Conservation (phyloP, 2,797 vertebrate species). For the Scomberomorus guttatus region DNA sequence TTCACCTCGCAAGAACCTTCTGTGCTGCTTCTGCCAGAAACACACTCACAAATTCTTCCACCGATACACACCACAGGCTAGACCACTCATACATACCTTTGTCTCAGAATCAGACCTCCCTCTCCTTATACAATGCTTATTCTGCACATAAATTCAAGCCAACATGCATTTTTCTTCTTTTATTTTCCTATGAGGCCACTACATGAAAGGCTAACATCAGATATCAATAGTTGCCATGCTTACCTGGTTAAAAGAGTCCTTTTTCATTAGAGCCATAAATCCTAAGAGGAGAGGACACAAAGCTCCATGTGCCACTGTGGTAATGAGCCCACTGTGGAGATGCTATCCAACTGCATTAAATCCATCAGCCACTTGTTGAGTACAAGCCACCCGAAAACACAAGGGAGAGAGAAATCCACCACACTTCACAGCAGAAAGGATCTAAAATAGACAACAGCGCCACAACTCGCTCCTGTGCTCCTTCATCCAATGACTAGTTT, state of each 20-base stretch:
- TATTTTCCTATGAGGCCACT: background rate
- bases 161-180: slow-evolving; percentile 21
- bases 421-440: slow-evolving; percentile 50
- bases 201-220: slow-evolving; percentile 14
- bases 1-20: slow-evolving; percentile 52
- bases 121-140: background rate
- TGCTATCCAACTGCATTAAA: slow-evolving; percentile 76
- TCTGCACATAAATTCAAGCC: slow-evolving; percentile 1
- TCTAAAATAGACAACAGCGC: slow-evolving; percentile 53
- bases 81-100: slow-evolving; percentile 17
- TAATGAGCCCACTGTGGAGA: slow-evolving; percentile 70
- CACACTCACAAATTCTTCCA: slow-evolving; percentile 30
- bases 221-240: slow-evolving; percentile 53
- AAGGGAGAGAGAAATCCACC: slow-evolving; percentile 40
- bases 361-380: slow-evolving; percentile 84
- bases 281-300: slow-evolving; percentile 57
- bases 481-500: slow-evolving; percentile 40
- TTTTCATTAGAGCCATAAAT: slow-evolving; percentile 74
- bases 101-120: slow-evolving; percentile 13
- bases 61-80: slow-evolving; percentile 32
- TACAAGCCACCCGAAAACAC: slow-evolving; percentile 49
- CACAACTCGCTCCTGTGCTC: slow-evolving; percentile 23
- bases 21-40: slow-evolving; percentile 44
- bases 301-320: slow-evolving; percentile 59
- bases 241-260: slow-evolving; percentile 71